Evolutionary conservation across 2,113 vertebrate genomes (phyloP).

Genomic region (Pseudopodoces humilis): DNA sequence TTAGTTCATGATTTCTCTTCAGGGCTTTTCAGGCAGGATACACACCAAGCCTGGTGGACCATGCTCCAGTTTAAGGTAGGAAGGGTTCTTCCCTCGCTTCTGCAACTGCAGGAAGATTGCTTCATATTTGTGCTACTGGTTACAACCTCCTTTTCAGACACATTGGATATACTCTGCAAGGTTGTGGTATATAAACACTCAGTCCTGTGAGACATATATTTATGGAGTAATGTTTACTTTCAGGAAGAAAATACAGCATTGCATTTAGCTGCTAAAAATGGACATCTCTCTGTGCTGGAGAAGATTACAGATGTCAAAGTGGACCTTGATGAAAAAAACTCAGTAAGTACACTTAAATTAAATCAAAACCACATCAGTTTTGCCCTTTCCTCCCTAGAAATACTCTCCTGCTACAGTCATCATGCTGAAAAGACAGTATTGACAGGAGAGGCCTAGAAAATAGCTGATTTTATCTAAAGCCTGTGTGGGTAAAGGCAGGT

Average conservation of each 20-base stretch:
- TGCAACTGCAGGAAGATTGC: not conserved
- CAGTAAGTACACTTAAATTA: slow-evolving; percentile 68
- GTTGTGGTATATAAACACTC: not conserved
- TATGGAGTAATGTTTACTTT: not conserved
- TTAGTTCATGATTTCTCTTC: not conserved
- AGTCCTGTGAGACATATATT: not conserved
- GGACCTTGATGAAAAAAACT: slow-evolving; percentile 78
- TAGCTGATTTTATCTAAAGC: slow-evolving; percentile 11
- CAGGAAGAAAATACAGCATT: slow-evolving; percentile 86
- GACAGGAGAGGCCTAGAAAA: not conserved
- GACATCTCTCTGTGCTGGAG: slow-evolving; percentile 77
- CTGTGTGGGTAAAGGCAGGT: not conserved
- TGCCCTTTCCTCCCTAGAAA: not conserved
- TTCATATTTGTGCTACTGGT: not conserved
- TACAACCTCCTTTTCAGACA: not conserved
- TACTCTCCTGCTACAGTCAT: not conserved
- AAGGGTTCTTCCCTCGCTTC: not conserved
- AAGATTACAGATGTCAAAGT: slow-evolving; percentile 78
- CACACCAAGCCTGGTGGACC: not conserved
- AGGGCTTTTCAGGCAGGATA: not conserved
- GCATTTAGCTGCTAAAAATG: slow-evolving; percentile 81
- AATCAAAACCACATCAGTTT: not conserved
- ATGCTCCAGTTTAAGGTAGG: not conserved
- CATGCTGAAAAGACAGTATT: not conserved
- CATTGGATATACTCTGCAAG: not conserved